Conservation (phyloP, 2,888 invertebrate species). For the Achlya flavicornis region DNA sequence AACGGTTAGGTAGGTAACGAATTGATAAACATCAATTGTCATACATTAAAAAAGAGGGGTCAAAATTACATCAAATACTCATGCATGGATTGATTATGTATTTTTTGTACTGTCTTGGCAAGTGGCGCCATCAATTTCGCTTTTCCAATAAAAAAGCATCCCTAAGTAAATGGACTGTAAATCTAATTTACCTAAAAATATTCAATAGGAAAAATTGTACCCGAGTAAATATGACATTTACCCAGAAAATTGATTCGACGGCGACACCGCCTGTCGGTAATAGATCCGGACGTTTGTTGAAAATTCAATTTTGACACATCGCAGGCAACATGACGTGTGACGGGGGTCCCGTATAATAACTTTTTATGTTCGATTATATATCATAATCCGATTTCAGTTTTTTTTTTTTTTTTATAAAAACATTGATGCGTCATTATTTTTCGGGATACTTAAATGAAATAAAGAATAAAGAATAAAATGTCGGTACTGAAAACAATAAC, state of each 20-base stretch:
- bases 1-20: too few species aligned
- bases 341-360: conserved; percentile 26
- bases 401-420: background rate
- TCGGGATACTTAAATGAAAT: background rate
- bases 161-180: background rate
- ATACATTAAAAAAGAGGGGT: too few species aligned
- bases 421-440: background rate
- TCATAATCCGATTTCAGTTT: conserved; percentile 5
- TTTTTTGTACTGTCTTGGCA: too few species aligned
- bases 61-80: too few species aligned
- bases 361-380: conserved; percentile 14
- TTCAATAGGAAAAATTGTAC: conserved; percentile 21
- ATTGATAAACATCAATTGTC: too few species aligned
- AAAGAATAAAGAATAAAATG: too few species aligned
- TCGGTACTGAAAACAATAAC: too few species aligned
- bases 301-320: conserved; percentile 62
- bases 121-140: background rate
- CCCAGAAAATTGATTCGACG: conserved; percentile 57
- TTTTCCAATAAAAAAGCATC: background rate
- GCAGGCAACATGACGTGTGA: conserved; percentile 41
- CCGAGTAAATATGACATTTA: conserved; percentile 59
- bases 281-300: conserved; percentile 50
- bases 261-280: conserved; percentile 54
- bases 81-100: too few species aligned
- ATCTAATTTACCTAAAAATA: conserved; percentile 3